phyloP scores from a whole-genome alignment of 1,140 invertebrate species.

The Reticulitermes speratus region DNA sequence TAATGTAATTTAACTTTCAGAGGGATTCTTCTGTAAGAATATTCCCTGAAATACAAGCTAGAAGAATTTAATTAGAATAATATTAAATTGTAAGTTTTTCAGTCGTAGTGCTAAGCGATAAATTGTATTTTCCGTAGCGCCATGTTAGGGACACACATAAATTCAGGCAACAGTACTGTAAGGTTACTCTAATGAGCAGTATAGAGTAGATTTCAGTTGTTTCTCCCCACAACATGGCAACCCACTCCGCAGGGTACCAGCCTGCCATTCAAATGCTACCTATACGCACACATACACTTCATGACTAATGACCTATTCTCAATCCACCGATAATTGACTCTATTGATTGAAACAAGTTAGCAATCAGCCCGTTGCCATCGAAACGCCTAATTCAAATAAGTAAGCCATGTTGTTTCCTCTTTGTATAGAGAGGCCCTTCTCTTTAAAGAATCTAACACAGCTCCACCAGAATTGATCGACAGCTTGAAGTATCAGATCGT shows the following conservation, averaged over 20 bases:
- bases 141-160: not conserved
- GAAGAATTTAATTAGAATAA: too few species aligned
- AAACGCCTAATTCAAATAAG: not conserved
- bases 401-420: not conserved
- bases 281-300: not conserved
- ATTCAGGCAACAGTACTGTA: not conserved
- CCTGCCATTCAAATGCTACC: not conserved
- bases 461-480: too few species aligned
- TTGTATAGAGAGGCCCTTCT: not conserved
- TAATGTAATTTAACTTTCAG: too few species aligned
- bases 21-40: too few species aligned
- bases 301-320: constrained; percentile 6
- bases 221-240: constrained; percentile 1
- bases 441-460: not conserved
- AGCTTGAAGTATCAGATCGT: too few species aligned
- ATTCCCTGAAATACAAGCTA: too few species aligned
- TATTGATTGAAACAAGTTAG: constrained; percentile 9
- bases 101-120: too few species aligned
- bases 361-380: not conserved
- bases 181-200: not conserved
- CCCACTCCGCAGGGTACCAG: constrained; percentile 5
- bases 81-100: too few species aligned
- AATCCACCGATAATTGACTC: constrained; percentile 11
- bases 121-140: too few species aligned
- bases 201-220: not conserved